phyloP scores from a whole-genome alignment of 2,888 invertebrate species.

The Tillus elongatus region DNA sequence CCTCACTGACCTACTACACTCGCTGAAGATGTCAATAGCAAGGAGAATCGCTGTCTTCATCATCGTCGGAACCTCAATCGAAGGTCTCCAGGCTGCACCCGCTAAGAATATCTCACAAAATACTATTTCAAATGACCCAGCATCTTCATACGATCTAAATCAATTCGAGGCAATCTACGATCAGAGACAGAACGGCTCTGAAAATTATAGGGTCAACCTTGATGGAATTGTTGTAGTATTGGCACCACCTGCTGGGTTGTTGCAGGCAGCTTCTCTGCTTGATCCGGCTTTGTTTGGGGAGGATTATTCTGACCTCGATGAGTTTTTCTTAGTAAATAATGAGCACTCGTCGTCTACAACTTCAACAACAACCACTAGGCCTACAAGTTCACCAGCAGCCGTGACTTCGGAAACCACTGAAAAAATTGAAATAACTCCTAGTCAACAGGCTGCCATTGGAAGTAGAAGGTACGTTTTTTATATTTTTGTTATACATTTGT shows the following conservation, averaged over 20 bases:
- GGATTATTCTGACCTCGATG: too few species aligned
- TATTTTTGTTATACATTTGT: too few species aligned
- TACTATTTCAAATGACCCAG: background rate
- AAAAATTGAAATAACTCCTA: too few species aligned
- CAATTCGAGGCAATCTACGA: slow-evolving; percentile 44
- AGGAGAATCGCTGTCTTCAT: slow-evolving; percentile 1
- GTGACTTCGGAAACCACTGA: too few species aligned
- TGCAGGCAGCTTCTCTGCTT: slow-evolving; percentile 47
- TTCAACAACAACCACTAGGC: too few species aligned
- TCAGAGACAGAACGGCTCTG: slow-evolving; percentile 69
- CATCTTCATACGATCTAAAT: background rate
- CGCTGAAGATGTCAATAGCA: background rate
- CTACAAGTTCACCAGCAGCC: too few species aligned
- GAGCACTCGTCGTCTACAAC: too few species aligned
- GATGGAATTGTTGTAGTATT: slow-evolving; percentile 60
- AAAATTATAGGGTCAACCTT: slow-evolving; percentile 62
- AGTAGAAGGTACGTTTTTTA: too few species aligned
- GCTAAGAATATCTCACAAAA: background rate
- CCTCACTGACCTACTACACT: background rate
- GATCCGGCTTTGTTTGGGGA: too few species aligned
- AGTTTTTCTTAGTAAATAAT: too few species aligned
- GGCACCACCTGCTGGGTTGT: slow-evolving; percentile 53
- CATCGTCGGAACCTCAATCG: background rate
- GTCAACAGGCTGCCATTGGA: too few species aligned
- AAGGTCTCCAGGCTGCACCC: background rate